Evolutionary conservation across 2,888 invertebrate species (phyloP).

Genomic region (Sarcophaga rosellei): DNA sequence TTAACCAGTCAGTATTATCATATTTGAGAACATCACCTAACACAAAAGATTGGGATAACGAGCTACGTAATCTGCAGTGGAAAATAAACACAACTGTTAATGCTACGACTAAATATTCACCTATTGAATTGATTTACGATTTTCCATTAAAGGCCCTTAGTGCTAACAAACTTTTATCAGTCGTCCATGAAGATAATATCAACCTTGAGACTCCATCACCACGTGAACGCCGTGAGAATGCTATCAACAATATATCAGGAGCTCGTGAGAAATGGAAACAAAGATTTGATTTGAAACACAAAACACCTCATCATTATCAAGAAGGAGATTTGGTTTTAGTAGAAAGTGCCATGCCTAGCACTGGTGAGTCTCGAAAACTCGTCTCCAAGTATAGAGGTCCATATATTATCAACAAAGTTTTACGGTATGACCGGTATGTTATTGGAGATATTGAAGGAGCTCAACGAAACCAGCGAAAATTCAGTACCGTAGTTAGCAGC

Average conservation of each 20-base stretch:
- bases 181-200: slow-evolving; percentile 23
- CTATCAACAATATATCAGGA: slow-evolving; percentile 34
- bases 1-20: slow-evolving; percentile 52
- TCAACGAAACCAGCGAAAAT: slow-evolving; percentile 22
- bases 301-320: slow-evolving; percentile 32
- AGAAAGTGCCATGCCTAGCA: slow-evolving; percentile 55
- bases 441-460: slow-evolving; percentile 47
- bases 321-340: slow-evolving; percentile 53
- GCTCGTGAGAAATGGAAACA: slow-evolving; percentile 48
- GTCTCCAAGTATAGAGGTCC: slow-evolving; percentile 44
- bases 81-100: slow-evolving; percentile 57
- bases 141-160: slow-evolving; percentile 61
- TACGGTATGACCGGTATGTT: slow-evolving; percentile 39
- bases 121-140: slow-evolving; percentile 68
- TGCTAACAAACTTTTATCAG: slow-evolving; percentile 37
- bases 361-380: slow-evolving; percentile 38
- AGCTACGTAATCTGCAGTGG: slow-evolving; percentile 55
- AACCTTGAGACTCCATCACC: not conserved
- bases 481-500: slow-evolving; percentile 51
- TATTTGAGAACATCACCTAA: slow-evolving; percentile 39
- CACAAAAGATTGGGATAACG: slow-evolving; percentile 61
- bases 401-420: slow-evolving; percentile 45
- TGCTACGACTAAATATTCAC: slow-evolving; percentile 46
- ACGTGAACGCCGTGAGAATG: slow-evolving; percentile 41
- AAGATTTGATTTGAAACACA: slow-evolving; percentile 48